These are phyloP conservation scores for Nephila pilipes DNA, from an alignment of 1,140 invertebrate genomes.

Conservation along the genomic window DNA sequence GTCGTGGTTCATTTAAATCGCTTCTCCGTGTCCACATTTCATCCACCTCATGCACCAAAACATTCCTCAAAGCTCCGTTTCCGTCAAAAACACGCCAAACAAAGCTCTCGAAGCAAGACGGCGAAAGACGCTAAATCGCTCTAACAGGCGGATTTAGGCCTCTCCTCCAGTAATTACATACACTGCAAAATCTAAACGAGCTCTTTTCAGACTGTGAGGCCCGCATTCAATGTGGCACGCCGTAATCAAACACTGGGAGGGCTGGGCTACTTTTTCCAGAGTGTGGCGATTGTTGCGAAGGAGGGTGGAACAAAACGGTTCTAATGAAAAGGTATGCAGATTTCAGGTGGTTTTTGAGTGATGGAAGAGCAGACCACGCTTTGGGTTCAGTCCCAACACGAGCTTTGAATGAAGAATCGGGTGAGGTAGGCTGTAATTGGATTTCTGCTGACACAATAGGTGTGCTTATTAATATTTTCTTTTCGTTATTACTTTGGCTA, in stretches of 20 bases:
- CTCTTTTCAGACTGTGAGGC: conserved; percentile 7
- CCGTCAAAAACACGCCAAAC: not conserved
- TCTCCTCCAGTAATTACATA: not conserved
- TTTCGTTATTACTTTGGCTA: not conserved
- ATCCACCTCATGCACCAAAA: too few relatives aligned
- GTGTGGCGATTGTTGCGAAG: not conserved
- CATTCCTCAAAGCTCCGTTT: not conserved
- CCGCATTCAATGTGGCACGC: not conserved
- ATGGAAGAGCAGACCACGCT: not conserved
- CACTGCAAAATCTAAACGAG: not conserved
- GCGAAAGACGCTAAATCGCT: not conserved
- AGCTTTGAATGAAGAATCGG: not conserved
- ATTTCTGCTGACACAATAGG: not conserved
- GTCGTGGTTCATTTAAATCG: too few relatives aligned
- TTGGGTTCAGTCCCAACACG: not conserved
- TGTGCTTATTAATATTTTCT: not conserved
- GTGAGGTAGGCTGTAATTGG: not conserved
- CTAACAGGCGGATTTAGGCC: not conserved
- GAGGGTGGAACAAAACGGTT: conserved; percentile 7
- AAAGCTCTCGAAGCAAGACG: not conserved
- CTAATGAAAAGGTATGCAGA: conserved; percentile 31
- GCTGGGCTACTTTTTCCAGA: not conserved
- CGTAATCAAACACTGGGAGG: conserved; percentile 11
- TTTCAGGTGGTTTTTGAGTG: not conserved
- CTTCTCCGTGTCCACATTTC: too few relatives aligned